Evolutionary conservation across 2,888 invertebrate species (phyloP).

Genomic region (Abrostola tripartita): DNA sequence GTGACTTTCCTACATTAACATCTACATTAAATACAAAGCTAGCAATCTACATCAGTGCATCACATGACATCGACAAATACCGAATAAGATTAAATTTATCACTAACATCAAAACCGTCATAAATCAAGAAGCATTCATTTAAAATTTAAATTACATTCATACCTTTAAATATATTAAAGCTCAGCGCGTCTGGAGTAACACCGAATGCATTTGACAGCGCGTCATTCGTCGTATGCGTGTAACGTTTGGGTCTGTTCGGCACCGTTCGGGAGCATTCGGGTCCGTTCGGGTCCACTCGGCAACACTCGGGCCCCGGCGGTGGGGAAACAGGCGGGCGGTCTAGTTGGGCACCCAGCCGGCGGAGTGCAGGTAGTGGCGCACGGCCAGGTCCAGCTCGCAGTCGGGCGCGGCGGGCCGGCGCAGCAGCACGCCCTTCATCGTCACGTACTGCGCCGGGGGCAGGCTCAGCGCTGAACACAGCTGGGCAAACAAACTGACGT

Average conservation of each 20-base stretch:
- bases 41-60: constrained; percentile 5
- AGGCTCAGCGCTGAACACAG: constrained; percentile 93
- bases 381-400: constrained; percentile 73
- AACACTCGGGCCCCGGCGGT: neutral
- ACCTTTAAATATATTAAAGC: constrained; percentile 2
- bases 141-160: constrained; percentile 3
- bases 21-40: neutral
- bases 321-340: constrained; percentile 31
- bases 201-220: constrained; percentile 19
- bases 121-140: constrained; percentile 5
- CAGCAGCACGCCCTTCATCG: constrained; percentile 95
- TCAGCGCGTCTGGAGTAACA: neutral
- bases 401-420: constrained; percentile 87
- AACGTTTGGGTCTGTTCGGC: neutral
- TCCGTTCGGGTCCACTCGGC: neutral
- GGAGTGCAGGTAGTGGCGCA: constrained; percentile 77
- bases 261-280: neutral
- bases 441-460: constrained; percentile 95
- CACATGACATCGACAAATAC: neutral
- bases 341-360: constrained; percentile 84
- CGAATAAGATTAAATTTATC: neutral
- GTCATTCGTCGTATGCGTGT: neutral
- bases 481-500: constrained; percentile 73
- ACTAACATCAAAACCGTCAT: neutral
- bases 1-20: constrained; percentile 1